phyloP scores from a whole-genome alignment of 2,888 invertebrate species.

The Cremastobaeus sp. region DNA sequence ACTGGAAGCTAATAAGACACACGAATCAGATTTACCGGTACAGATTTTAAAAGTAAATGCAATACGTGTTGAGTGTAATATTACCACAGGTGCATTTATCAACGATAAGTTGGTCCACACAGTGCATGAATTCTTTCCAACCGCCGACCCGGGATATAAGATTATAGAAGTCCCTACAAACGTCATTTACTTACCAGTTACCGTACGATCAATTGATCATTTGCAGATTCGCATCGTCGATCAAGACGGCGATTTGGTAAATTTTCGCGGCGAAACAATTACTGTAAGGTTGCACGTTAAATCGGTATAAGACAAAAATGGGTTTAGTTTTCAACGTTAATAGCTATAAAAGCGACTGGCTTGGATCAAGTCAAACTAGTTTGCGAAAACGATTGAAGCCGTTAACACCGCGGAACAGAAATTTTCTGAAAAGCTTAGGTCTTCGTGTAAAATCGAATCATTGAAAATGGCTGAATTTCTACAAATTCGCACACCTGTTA shows the following conservation, averaged over 20 bases:
- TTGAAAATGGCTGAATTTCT: constrained; percentile 1
- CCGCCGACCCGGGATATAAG: constrained; percentile 67
- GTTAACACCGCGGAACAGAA: constrained; percentile 50
- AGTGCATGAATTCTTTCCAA: too few species aligned
- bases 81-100: constrained; percentile 8
- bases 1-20: constrained; percentile 28
- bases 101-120: too few species aligned
- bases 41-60: too few species aligned
- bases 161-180: constrained; percentile 66
- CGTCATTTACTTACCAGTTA: too few species aligned
- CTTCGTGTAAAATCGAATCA: constrained; percentile 27
- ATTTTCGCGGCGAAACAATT: constrained; percentile 61
- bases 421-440: constrained; percentile 52
- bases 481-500: constrained; percentile 7
- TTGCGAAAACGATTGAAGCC: too few species aligned
- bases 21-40: too few species aligned
- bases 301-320: constrained; percentile 32
- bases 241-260: constrained; percentile 62
- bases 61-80: constrained; percentile 46
- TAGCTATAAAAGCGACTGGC: too few species aligned
- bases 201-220: constrained; percentile 58
- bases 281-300: constrained; percentile 61
- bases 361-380: constrained; percentile 33
- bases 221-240: constrained; percentile 60
- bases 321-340: constrained; percentile 30